Conservation (phyloP, 2,113 vertebrate species). For the Tretioscincus oriximinensis region DNA sequence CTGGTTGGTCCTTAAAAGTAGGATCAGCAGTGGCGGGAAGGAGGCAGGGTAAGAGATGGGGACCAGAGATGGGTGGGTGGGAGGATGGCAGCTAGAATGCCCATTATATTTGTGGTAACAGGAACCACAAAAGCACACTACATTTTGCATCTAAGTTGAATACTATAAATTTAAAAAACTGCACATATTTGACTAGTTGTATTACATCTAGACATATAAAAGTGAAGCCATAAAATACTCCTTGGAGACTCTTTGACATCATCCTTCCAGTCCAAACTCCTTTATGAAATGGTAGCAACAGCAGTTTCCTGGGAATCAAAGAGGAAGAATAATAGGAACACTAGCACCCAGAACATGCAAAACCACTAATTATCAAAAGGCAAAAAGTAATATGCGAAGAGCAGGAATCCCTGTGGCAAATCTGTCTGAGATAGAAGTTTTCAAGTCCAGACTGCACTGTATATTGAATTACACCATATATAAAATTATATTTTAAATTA, state of each 20-base stretch:
- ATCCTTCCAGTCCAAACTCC: constrained; percentile 40
- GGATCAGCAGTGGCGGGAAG: too few species aligned
- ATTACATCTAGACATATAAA: constrained; percentile 6
- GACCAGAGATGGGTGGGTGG: too few species aligned
- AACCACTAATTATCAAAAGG: constrained; percentile 20
- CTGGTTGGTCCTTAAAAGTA: too few species aligned
- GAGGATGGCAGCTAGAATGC: too few species aligned
- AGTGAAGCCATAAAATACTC: constrained; percentile 42
- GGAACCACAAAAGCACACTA: neutral
- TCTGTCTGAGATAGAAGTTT: neutral
- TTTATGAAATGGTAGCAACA: constrained; percentile 13
- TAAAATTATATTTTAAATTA: neutral
- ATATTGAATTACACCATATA: constrained; percentile 21
- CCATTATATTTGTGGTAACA: too few species aligned
- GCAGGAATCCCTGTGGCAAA: neutral
- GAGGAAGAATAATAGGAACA: neutral
- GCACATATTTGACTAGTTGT: neutral
- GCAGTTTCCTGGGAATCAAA: constrained; percentile 9
- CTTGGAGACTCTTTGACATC: constrained; percentile 31
- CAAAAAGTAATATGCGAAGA: neutral
- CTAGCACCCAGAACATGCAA: neutral
- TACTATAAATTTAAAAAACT: neutral
- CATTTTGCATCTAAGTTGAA: neutral
- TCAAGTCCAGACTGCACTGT: neutral
- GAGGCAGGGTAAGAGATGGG: neutral